Evolutionary conservation across 1,140 invertebrate species (phyloP).

Genomic region (Neodiprion fabricii): DNA sequence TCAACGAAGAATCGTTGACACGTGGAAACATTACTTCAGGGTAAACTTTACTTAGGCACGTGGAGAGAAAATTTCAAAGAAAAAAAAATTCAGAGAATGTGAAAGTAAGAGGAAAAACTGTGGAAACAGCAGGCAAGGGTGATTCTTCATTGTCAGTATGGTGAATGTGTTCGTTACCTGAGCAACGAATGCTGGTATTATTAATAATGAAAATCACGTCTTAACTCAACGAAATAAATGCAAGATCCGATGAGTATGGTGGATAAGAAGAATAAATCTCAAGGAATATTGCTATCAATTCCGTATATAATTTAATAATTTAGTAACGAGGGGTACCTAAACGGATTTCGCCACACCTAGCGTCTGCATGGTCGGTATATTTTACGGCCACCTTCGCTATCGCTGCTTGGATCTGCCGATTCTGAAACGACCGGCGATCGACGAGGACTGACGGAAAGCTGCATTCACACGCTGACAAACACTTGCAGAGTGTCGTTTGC

Average conservation of each 20-base stretch:
- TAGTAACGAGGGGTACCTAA: neutral
- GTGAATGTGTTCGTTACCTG: neutral
- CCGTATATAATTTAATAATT: neutral
- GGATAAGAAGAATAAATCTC: neutral
- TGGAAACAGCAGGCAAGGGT: too few relatives aligned
- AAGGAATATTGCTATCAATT: neutral
- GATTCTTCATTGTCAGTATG: too few relatives aligned
- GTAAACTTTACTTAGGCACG: too few relatives aligned
- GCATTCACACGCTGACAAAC: neutral
- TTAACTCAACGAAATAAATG: neutral
- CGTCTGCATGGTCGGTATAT: neutral
- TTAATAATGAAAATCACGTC: neutral
- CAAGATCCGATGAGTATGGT: neutral
- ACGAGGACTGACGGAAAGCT: neutral
- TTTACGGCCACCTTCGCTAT: neutral
- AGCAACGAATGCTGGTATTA: neutral
- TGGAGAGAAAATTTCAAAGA: too few relatives aligned
- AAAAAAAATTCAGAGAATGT: too few relatives aligned
- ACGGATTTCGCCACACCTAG: neutral
- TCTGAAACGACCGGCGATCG: neutral
- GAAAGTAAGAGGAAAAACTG: too few relatives aligned
- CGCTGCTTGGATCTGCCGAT: neutral
- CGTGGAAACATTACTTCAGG: too few relatives aligned
- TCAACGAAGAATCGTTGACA: too few relatives aligned
- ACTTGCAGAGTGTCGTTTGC: neutral